Conservation (phyloP, 1,140 invertebrate species). For the Papilio aristodemus region DNA sequence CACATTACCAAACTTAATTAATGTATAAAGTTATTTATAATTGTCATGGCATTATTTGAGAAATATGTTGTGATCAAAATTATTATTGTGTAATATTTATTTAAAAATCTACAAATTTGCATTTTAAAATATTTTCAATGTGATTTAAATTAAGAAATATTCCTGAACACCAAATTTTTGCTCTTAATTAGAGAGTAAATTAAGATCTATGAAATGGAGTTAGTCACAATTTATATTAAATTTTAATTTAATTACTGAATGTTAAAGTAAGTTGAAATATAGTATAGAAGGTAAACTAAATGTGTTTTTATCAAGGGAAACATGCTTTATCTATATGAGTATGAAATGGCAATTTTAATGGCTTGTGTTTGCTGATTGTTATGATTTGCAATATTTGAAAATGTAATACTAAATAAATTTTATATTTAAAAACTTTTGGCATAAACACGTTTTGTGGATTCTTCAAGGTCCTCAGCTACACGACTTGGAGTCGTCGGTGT, state of each 20-base stretch:
- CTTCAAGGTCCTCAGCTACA: background rate
- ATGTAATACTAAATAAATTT: background rate
- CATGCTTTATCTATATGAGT: background rate
- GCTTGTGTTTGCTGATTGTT: background rate
- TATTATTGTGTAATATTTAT: background rate
- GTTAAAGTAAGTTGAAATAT: background rate
- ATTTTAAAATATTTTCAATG: constrained; percentile 14
- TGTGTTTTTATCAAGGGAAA: no score
- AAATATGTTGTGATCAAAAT: background rate
- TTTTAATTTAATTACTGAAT: background rate
- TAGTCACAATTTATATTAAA: background rate
- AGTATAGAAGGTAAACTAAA: background rate
- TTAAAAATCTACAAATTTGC: background rate
- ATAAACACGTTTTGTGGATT: background rate
- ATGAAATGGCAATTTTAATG: background rate
- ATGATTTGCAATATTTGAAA: background rate
- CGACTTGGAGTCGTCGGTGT: background rate
- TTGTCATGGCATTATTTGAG: background rate
- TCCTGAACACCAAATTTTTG: constrained; percentile 10
- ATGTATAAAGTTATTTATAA: background rate
- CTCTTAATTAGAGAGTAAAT: background rate
- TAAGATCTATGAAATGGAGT: constrained; percentile 1
- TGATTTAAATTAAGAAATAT: constrained; percentile 8
- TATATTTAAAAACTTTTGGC: background rate
- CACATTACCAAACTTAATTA: background rate